These are phyloP conservation scores for Geotrypetes seraphini DNA, from an alignment of 2,797 vertebrate species.

Conservation along the genomic window DNA sequence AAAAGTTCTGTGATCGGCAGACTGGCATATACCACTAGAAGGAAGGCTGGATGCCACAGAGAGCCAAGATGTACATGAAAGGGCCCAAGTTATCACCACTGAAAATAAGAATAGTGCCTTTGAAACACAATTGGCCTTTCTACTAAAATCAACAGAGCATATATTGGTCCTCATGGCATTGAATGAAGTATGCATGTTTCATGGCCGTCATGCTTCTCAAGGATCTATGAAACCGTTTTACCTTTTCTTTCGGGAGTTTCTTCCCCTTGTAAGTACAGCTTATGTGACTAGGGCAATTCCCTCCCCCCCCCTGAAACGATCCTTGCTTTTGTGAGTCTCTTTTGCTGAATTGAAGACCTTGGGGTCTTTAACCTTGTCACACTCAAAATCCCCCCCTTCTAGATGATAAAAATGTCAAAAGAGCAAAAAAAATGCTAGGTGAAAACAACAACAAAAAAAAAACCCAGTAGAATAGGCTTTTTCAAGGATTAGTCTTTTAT, in stretches of 20 bases:
- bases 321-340: constrained; percentile 12
- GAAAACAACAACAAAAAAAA: no score
- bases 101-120: constrained; percentile 41
- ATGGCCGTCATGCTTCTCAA: constrained; percentile 25
- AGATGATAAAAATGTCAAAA: constrained; percentile 20
- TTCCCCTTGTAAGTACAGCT: constrained; percentile 17
- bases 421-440: constrained; percentile 4
- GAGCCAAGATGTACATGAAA: constrained; percentile 20
- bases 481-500: constrained; percentile 27
- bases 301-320: constrained; percentile 14
- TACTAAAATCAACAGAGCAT: constrained; percentile 21
- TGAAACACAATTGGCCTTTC: constrained; percentile 48
- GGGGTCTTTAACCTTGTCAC: constrained; percentile 5
- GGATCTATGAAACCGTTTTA: constrained; percentile 21
- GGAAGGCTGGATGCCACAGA: constrained; percentile 18
- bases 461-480: constrained; percentile 26
- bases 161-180: no score
- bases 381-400: constrained; percentile 21
- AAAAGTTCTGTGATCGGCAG: no score
- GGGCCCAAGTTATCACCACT: constrained; percentile 23
- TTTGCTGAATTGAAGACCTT: constrained; percentile 6
- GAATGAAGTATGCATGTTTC: constrained; percentile 27
- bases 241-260: constrained; percentile 22
- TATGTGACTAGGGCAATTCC: constrained; percentile 19
- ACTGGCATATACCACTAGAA: no score